Evolutionary conservation across 2,113 vertebrate species (phyloP), one percentile per base, ranked within the genome.

Genomic region (Sapayoa aenigma): DNA sequence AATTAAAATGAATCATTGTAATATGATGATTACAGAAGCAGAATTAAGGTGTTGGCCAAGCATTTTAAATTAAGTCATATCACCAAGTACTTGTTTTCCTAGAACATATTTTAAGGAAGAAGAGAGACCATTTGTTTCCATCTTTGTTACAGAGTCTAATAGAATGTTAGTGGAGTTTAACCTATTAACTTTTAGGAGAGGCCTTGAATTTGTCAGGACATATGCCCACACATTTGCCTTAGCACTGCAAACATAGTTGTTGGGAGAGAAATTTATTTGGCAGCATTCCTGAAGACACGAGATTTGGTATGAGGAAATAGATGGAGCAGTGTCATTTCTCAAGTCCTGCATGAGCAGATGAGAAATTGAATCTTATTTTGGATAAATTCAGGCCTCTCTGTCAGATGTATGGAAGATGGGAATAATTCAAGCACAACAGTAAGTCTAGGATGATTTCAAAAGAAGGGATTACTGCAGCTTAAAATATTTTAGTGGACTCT

Each of bases 291-390:
- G 76, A 73, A 55, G 47, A 85, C 24, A 12, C 7, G 17, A 35
- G 21, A 31, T 80, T 83, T 77, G 67, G 50, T 83, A 69, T 63
- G 30, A 86, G 44, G 55, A 80, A 87, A n/a, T 81, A 81, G 44
- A 37, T 71, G 59, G 73, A 89, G 46, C 47, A 19, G 22, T 88
- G 30, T 58, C 50, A 63, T 84, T 89, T 93, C 52, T 88, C 30
- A 74, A 83, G 83, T 63, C 31, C 30, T 88, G 33, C 63, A 41
- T 77, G 63, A 79, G 37, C 33, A 88, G 37, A 66, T 95, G 87
- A 94, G 62, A 89, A 85, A 85, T 88, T 65, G 58, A 76, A 74
- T 94, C 66, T 72, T 77, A 37, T 44, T 94, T 69, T 62, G 84
- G n/a, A 46, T 93, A 84, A 89, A 46, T 79, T 76, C 63, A 62